Conservation (phyloP, 2,888 invertebrate species). For the Lampropteryx suffumata region DNA sequence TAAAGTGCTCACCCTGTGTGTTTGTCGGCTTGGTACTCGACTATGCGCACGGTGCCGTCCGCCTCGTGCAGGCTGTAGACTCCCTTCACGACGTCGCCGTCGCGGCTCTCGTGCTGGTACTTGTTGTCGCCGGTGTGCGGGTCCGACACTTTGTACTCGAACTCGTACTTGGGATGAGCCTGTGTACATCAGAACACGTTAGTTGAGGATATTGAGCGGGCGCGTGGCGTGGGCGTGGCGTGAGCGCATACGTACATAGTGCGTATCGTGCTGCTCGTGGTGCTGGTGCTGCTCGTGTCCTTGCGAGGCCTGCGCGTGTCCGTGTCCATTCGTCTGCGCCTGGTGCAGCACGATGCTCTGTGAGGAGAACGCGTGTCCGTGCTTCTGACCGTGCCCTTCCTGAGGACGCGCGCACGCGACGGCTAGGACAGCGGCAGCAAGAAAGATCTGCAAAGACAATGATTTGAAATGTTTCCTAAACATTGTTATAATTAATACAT, state of each 20-base stretch:
- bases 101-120: slow-evolving; percentile 80
- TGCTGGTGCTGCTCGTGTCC: slow-evolving; percentile 20
- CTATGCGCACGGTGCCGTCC: slow-evolving; percentile 65
- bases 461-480: no score
- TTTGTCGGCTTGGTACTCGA: slow-evolving; percentile 67
- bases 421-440: slow-evolving; percentile 2
- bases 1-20: slow-evolving; percentile 46
- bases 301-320: slow-evolving; percentile 18
- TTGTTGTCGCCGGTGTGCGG: slow-evolving; percentile 84
- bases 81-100: slow-evolving; percentile 83
- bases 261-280: slow-evolving; percentile 13
- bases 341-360: slow-evolving; percentile 51
- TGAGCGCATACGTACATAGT: slow-evolving; percentile 21
- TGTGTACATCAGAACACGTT: slow-evolving; percentile 32
- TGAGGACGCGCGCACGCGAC: slow-evolving; percentile 15
- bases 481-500: no score
- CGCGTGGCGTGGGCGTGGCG: background rate
- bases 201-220: background rate
- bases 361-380: slow-evolving; percentile 43
- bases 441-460: slow-evolving; percentile 12
- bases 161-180: slow-evolving; percentile 79
- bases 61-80: slow-evolving; percentile 75
- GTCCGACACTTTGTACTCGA: slow-evolving; percentile 83
- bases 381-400: slow-evolving; percentile 19
- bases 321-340: background rate